Base-by-base conservation (phyloP, 2,113 vertebrate species). In the Bostrychus sinensis region DNA sequence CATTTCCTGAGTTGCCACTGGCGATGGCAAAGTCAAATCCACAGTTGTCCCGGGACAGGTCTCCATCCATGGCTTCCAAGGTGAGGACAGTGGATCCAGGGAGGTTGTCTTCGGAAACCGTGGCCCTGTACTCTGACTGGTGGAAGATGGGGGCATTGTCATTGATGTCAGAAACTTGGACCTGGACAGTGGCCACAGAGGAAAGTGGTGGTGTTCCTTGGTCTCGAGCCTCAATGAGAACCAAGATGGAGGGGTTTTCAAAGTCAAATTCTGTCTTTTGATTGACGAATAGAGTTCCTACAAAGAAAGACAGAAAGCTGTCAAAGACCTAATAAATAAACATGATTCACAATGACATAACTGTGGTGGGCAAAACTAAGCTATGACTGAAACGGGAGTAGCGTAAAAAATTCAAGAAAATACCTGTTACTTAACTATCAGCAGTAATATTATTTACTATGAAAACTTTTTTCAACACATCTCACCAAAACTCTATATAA, bases 1-100 rank as follows among this genome's bases (percentile, higher is more conserved):
- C 89, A 0, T 94, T 95, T 67, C 94, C 96, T 0, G 86, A 62
- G 10, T 98, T 97, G 65, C 97, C 97, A 1, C 93, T 95, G 81
- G 97, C 87, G 0, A 98, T 97, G 72, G 94, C 94, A 55, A 98
- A 99, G 89, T 98, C 96, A 9, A 98, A 93, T 3, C 93, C 90
- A 0, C 93, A 92, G 0, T 98, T 96, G 51, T 93, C 93, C 57
- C 94, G 91, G 13, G 94, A 94, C 2, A 94, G 65, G n/a, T 98
- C 97, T 0, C 86, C 91, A 0, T 99, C 97, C 0, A 89, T 78
- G 13, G 92, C 92, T 70, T 98, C 95, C 46, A 99, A 71, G 1
- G 89, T 95, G 25, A 98, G 89, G 72, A 99, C 86, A 0, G 95
- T 97, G 69, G 93, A 94, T 38, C 97, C 97, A 0, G 94, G 94